phyloP scores from a whole-genome alignment of 2,113 vertebrate genomes.

The Leptosomus discolor region DNA sequence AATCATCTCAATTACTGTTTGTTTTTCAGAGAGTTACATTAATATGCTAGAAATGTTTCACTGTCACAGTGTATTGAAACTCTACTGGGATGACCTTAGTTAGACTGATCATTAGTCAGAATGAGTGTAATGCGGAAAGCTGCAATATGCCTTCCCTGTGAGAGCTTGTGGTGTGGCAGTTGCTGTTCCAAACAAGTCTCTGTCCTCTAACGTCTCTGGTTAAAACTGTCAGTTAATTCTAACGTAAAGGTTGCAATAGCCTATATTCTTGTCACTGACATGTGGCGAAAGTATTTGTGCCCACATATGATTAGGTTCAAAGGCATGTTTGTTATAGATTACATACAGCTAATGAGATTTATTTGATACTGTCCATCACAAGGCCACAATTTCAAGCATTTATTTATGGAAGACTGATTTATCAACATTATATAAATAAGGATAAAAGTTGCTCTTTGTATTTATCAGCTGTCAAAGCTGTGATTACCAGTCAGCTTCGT shows the following conservation, averaged over 20 bases:
- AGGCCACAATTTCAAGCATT: too few species aligned
- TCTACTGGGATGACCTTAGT: not conserved
- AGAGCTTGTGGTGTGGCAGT: not conserved
- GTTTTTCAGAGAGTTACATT: not conserved
- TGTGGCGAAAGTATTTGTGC: not conserved
- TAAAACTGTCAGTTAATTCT: not conserved
- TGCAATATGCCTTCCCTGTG: fast-evolving
- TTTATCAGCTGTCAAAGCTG: not conserved
- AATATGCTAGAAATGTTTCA: fast-evolving
- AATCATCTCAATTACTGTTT: not conserved
- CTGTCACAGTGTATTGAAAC: not conserved
- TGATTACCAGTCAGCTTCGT: not conserved
- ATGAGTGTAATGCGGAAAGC: not conserved
- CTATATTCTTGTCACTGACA: not conserved
- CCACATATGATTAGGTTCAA: not conserved
- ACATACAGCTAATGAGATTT: not conserved
- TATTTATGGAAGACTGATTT: not conserved
- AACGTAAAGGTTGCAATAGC: not conserved
- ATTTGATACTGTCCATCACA: fast-evolving
- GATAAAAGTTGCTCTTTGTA: not conserved
- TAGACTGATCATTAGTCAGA: not conserved
- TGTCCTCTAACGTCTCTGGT: not conserved
- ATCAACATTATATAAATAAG: not conserved
- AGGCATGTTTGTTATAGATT: not conserved
- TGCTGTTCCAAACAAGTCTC: not conserved